Base-by-base conservation (phyloP, 2,888 invertebrate species). In the Eugnorisma glareosa region DNA sequence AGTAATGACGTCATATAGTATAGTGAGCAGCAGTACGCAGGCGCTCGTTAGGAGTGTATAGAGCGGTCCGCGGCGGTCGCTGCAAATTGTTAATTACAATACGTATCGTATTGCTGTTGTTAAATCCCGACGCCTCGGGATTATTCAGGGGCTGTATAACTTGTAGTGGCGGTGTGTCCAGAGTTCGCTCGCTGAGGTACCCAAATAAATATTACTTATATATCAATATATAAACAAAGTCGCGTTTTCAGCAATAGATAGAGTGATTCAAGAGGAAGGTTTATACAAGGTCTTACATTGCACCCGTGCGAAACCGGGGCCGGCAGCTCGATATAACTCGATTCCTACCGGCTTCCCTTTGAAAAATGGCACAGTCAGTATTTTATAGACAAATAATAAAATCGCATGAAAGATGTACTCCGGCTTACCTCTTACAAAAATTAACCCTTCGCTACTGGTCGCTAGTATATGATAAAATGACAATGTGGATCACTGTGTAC, bases 111-210 rank as follows among this genome's bases (percentile, higher is more conserved):
- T 86, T 82, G 74, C 78, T 61, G 81, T 68, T 81, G 84, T 89
- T 89, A 89, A 90, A 87, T 84, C 73, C 85, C 83, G 75, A 90
- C 90, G 90, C 89, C 89, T 90, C 85, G 69, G 66, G 66, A 86
- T 88, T 89, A 85, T 83, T 77, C 77, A 66, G 69, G 40, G 72
- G 67, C 75, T 82, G 75, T 89, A 89, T 83, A 86, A 83, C 61
- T 64, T 77, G 51, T 31, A 82, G 76, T 61, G 31, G 43, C 1
- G 1, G 1, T 8, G 45, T 28, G 0, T 59, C 43, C 77, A 43
- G 40, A 74, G 24, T 75, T 67, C 24, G 68, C 72, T 40, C 64
- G 59, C 28, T 64, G 13, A 54, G 2, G 5, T 3, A n/a, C n/a
- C n/a, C n/a, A 18, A 11, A 10, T 7, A 37, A 40, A 21, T 72